A percentile compares a stretch with the other conserved stretches of the same genome.
Conservation (phyloP, 1,140 invertebrate genomes). For the Macrostomum lignano region DNA sequence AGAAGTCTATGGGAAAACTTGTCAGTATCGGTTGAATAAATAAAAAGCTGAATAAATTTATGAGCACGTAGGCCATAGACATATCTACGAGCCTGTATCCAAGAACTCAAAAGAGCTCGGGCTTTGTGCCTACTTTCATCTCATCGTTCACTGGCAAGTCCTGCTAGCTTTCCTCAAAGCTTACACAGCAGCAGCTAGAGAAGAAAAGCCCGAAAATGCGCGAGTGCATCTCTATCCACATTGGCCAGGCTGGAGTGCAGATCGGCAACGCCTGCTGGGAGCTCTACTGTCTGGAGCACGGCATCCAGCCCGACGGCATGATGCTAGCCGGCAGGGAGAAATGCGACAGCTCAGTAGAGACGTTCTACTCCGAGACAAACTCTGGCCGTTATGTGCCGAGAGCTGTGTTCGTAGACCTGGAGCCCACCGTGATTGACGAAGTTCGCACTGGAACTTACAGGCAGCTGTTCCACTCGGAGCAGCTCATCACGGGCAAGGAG, state of each 20-base stretch:
- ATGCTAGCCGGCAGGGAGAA: slow-evolving; percentile 14
- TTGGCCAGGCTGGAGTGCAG: slow-evolving; percentile 54
- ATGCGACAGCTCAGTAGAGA: slow-evolving; percentile 47
- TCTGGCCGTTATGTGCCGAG: slow-evolving; percentile 14
- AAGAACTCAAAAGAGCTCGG: too few species aligned
- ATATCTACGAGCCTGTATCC: too few species aligned
- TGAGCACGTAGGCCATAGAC: too few species aligned
- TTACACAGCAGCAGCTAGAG: too few species aligned
- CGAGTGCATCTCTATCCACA: slow-evolving; percentile 51
- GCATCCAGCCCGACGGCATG: slow-evolving; percentile 49
- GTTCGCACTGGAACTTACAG: slow-evolving; percentile 34
- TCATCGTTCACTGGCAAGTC: too few species aligned
- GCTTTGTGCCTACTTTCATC: too few species aligned
- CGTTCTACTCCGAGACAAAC: slow-evolving; percentile 3
- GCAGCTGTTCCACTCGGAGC: slow-evolving; percentile 31
- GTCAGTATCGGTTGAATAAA: too few species aligned
- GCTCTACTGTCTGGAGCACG: slow-evolving; percentile 52
- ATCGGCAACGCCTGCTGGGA: slow-evolving; percentile 48
- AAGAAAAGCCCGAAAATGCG: too few species aligned
- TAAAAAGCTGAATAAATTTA: too few species aligned
- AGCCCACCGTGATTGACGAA: slow-evolving; percentile 29
- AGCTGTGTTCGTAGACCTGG: slow-evolving; percentile 17
- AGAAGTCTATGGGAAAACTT: too few species aligned
- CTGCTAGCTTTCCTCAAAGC: too few species aligned
- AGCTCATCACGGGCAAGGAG: slow-evolving; percentile 25